Base-by-base conservation (phyloP, 2,113 vertebrate species). In the Rhea americana region DNA sequence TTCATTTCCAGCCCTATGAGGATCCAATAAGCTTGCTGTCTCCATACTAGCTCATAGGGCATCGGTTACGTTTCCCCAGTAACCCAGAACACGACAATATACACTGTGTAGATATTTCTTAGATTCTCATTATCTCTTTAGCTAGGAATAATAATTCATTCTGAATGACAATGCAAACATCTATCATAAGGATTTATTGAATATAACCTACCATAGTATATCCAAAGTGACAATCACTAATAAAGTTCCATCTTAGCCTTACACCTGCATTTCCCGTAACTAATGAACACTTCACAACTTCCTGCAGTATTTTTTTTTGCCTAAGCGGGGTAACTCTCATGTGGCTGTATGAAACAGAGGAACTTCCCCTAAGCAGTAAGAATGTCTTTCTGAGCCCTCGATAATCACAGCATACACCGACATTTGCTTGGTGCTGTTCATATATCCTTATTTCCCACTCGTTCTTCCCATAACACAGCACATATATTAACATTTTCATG, bases 111-210 rank as follows among this genome's bases (percentile, higher is more conserved):
- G 89, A 91, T 13, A 80, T 94, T 87, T 45, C 87, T 96, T 67
- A 85, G 90, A 62, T 28, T 66, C 95, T 39, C 85, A 48, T 50
- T 28, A 72, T 39, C 51, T 90, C 80, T 92, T 96, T 85, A 86
- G 74, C 41, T 82, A 82, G 39, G 51, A 79, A 86, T 85, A 95
- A 87, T 96, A 96, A 95, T 43, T 94, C 73, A 81, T 65, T 96
- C 35, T 94, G 39, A 94, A 93, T 93, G 88, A 95, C 88, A 89
- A 75, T 39, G 30, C 58, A 87, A 59, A 87, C 47, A 72, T 71
- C 91, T 32, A 87, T 88, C 7, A 25, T 20, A 17, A 90, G 63
- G 92, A 93, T 82, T 96, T 92, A 94, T 45, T 87, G 66, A 58
- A 77, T 93, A 70, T 56, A 83, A 89, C 41, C 62, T 66, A 73